Evolutionary conservation across 1,140 invertebrate species (phyloP), one percentile per base, ranked within the genome.

Genomic region (Drosophila trapezifrons): DNA sequence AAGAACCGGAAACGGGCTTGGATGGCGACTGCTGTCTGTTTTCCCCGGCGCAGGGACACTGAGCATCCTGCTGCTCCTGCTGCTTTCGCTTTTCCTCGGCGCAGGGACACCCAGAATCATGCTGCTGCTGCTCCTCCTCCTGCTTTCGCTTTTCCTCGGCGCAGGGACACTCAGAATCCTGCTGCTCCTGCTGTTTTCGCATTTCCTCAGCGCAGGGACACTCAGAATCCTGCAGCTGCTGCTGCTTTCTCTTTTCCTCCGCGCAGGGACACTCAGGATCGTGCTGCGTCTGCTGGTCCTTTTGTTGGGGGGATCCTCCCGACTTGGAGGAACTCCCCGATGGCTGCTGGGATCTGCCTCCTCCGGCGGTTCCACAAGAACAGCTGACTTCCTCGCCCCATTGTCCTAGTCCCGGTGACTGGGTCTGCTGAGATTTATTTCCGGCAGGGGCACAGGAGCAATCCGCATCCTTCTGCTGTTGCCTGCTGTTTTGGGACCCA

Each of bases 371-470:
- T 4, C 40, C 57, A 20, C 40, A 46, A 2, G 43, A 22, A 12
- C 54, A 56, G 17, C 2, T 9, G 7, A 15, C 38, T 17, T 25
- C 52, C 18, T 5, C 29, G 18, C 29, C 51, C 20, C 12, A 6
- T 7, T 45, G 17, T 37, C 37, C 5, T 38, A 1, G 17, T 13
- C 2, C 5, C 15, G 12, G 10, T 7, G 37, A 2, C 10, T 32
- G 13, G 4, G n/a, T 13, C 17, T n/a, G 4, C 10, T 40, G 35
- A 38, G 35, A 25, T 10, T n/a, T n/a, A 8, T n/a, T 58, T 25
- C 22, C 22, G 10, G 60, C 15, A 17, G 32, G n/a, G 13, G 13
- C 10, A 17, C 60, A 63, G 6, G 32, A 20, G 52, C 59, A 62
- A 3, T 1, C 7, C 20, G 20, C 12, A 2, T 25, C 5, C 2